Evolutionary conservation across 2,888 invertebrate species (phyloP), one percentile per base, ranked within the genome.

Genomic region (Portevinia maculata): DNA sequence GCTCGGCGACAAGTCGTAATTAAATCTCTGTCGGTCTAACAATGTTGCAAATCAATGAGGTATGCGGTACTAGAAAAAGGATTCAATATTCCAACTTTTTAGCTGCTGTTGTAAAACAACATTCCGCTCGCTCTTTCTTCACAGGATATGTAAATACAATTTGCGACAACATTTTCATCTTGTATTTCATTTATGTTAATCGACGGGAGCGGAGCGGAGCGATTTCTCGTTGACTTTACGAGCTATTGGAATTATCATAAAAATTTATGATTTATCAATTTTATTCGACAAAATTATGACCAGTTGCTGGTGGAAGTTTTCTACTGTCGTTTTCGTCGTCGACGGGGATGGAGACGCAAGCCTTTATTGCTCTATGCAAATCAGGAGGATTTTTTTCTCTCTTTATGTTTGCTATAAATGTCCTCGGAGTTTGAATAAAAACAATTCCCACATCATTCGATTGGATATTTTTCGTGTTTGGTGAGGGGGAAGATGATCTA

Each of bases 361-460:
- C 37, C 55, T 83, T 83, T 83, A 83, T 83, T 57, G 83, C 67
- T 73, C 48, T 78, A 83, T 83, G 83, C 78, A 83, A 83, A 83
- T 83, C 71, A 53, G 65, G 50, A 37, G 11, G 55, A 60, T 55
- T 71, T 41, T 39, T 62, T 62, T 46, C 39, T 64, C 46, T 48
- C 65, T 60, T 78, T 83, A 65, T 65, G 79, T 60, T 78, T 17
- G 71, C 78, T 65, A 78, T 83, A 83, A 83, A 78, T 73, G 83
- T 83, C 78, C 48, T 28, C 52, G 55, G 83, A 79, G 83, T 79
- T 83, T 79, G 84, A 84, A 83, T 84, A 84, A 85, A 87, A 86
- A 86, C 87, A 90, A 89, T 90, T 89, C 88, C 87, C 89, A 89
- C 89, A 87, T 88, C 89, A 88, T 90, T 87, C 88, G 88, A 88